A percentile compares a stretch with the other conserved stretches of the same genome.
These are phyloP conservation scores for Caerostris darwini DNA, from an alignment of 1,140 invertebrate species.

Conservation along the genomic window DNA sequence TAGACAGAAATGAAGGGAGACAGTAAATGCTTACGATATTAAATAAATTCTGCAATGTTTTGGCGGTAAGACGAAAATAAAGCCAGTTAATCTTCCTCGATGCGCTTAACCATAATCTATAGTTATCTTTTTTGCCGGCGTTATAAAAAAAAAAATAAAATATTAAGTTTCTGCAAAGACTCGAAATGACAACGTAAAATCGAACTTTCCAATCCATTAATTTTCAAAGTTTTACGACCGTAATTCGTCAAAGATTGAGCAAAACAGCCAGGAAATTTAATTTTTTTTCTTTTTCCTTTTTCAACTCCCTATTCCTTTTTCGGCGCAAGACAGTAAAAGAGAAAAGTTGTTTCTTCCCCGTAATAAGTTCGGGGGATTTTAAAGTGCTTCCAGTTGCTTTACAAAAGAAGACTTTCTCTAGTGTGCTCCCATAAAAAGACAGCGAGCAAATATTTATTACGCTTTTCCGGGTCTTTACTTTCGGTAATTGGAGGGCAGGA, in stretches of 20 bases:
- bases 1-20: background rate
- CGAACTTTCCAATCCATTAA: slow-evolving; percentile 71
- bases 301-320: background rate
- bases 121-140: slow-evolving; percentile 27
- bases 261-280: slow-evolving; percentile 66
- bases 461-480: slow-evolving; percentile 60
- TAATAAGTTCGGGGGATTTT: slow-evolving; percentile 70
- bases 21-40: background rate
- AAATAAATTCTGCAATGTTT: slow-evolving; percentile 4
- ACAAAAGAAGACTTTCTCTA: slow-evolving; percentile 37
- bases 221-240: slow-evolving; percentile 72
- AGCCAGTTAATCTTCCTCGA: slow-evolving; percentile 43
- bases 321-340: slow-evolving; percentile 2
- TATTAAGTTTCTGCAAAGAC: background rate
- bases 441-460: slow-evolving; percentile 68
- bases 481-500: slow-evolving; percentile 47
- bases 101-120: slow-evolving; percentile 51
- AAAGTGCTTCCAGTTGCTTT: slow-evolving; percentile 70
- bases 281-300: slow-evolving; percentile 38
- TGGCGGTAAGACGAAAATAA: slow-evolving; percentile 34
- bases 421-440: slow-evolving; percentile 54
- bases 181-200: slow-evolving; percentile 52
- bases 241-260: slow-evolving; percentile 68
- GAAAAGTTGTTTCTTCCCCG: slow-evolving; percentile 57
- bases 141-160: slow-evolving; percentile 13